A percentile compares a stretch with the other conserved stretches of the same genome.
Conservation (phyloP, 2,797 vertebrate species). For the Gadopsis marmoratus region DNA sequence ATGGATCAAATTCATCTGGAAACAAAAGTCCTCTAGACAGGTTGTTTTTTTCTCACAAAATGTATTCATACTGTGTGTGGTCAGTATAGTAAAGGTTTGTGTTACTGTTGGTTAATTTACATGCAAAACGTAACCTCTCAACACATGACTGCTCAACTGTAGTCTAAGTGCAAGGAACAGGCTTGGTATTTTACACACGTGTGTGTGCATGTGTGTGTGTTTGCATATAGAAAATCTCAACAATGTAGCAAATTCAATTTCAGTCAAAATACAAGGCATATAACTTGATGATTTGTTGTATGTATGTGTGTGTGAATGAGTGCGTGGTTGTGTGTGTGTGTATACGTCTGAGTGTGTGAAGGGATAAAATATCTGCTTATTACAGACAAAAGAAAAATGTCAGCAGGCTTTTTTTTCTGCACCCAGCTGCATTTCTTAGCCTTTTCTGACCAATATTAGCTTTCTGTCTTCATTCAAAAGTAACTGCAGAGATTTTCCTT, state of each 20-base stretch:
- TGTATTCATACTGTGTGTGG: neutral
- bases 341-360: slow-evolving; percentile 9
- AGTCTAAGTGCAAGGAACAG: neutral
- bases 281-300: slow-evolving; percentile 1
- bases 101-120: neutral
- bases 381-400: slow-evolving; percentile 58
- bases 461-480: slow-evolving; percentile 54
- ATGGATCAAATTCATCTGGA: too few species aligned
- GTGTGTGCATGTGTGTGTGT: slow-evolving; percentile 6
- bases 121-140: neutral
- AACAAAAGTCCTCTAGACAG: too few species aligned
- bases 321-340: neutral
- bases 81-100: neutral
- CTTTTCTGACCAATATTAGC: slow-evolving; percentile 60
- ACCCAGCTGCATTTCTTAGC: slow-evolving; percentile 44
- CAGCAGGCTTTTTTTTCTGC: slow-evolving; percentile 50
- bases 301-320: neutral
- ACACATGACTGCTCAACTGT: neutral
- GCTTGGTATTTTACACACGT: slow-evolving; percentile 4
- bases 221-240: neutral
- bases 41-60: neutral
- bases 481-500: slow-evolving; percentile 37
- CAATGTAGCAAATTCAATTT: slow-evolving; percentile 13
- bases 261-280: neutral
- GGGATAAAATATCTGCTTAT: slow-evolving; percentile 51